Base-by-base conservation (phyloP, 1,140 invertebrate genomes). In the Ooceraea biroi region DNA sequence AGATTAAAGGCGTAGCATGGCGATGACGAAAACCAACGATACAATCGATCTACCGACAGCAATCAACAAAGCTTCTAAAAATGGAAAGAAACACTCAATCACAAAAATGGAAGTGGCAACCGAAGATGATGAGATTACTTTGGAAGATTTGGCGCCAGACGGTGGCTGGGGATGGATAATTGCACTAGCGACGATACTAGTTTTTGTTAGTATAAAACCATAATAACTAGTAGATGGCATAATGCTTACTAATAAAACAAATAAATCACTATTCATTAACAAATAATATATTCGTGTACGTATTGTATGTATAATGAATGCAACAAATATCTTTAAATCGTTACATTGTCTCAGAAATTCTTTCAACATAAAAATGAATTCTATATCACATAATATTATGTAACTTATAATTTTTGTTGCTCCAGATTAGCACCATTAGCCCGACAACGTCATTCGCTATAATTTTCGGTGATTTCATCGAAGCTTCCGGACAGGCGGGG, bases 81-180 rank as follows among this genome's bases (percentile, higher is more conserved):
- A 85, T n/a, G 71, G 83, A 22, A 86, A 86, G 22, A 85, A 84
- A 11, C 41, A 7, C 7, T 36, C 22, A 63, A 55, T 17, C 10
- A 41, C n/a, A 57, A 88, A 55, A 19, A 76, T 68, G 17, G 71
- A 36, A 71, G 58, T 86, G 12, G 78, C 85, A n/a, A 83, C 82
- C 1, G 50, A 88, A 1, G 66, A 83, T 0, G 84, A 90, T 5
- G 73, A 85, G 30, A 69, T 88, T 4, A 85, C 83, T 11, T 27
- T 82, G 1, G 93, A 94, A 68, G 93, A 95, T 30, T 85, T 93
- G 5, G 94, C 95, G 11, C 95, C 95, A 0, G 95, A 96, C 76
- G 95, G 95, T 17, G 95, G 95, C 0, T 96, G 95, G 94, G 95
- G 95, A 3, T 96, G 95, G 94, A 93, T 95, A 85, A 94, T 96